A percentile compares a stretch with the other conserved stretches of the same genome.
These are phyloP conservation scores for Acomys russatus DNA, from an alignment of 2,797 vertebrate species.

Conservation along the genomic window DNA sequence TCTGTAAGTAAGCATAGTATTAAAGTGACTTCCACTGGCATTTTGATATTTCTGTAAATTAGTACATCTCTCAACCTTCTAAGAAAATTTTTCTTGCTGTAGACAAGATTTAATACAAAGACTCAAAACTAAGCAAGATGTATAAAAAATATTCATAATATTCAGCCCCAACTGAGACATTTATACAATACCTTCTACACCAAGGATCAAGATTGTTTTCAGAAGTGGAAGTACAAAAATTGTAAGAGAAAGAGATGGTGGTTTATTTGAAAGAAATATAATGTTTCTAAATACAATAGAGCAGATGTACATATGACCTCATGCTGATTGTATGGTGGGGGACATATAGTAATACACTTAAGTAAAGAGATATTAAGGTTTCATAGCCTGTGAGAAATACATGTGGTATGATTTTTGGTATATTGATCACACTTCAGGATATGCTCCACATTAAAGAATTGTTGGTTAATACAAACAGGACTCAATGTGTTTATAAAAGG, in stretches of 20 bases:
- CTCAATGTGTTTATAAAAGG: neutral
- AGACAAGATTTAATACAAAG: neutral
- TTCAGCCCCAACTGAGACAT: neutral
- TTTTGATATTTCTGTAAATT: neutral
- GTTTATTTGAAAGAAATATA: neutral
- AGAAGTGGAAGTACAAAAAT: neutral
- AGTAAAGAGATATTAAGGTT: neutral
- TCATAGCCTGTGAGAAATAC: neutral
- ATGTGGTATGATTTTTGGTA: neutral
- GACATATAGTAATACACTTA: neutral
- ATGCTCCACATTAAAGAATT: neutral
- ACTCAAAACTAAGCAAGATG: neutral
- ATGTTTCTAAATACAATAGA: neutral
- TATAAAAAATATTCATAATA: neutral
- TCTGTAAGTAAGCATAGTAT: neutral
- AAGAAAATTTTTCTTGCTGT: neutral
- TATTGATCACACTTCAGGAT: neutral
- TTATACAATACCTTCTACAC: neutral
- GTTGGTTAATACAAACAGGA: neutral
- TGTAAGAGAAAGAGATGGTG: neutral
- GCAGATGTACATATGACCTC: neutral
- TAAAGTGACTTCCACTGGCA: neutral
- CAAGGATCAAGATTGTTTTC: neutral
- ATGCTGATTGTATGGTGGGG: neutral
- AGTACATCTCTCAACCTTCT: neutral